A percentile compares a stretch with the other conserved stretches of the same genome.
Conservation (phyloP, 2,888 invertebrate species). For the Agrochola lychnidis region DNA sequence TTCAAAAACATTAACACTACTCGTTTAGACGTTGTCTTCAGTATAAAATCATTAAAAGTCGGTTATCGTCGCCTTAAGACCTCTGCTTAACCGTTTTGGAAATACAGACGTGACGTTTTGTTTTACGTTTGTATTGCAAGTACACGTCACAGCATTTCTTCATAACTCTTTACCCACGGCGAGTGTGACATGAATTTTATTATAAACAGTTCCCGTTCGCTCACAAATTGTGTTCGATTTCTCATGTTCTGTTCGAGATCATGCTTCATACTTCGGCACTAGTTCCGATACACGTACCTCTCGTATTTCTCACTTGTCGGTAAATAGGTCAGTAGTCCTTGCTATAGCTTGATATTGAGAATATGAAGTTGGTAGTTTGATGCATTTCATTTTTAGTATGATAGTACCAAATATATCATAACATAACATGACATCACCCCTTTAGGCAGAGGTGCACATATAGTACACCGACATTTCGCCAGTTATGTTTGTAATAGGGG, state of each 20-base stretch:
- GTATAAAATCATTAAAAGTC: too few relatives aligned
- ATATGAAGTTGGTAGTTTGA: conserved; percentile 5
- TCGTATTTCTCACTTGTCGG: conserved; percentile 51
- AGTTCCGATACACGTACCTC: conserved; percentile 42
- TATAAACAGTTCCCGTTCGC: conserved; percentile 29
- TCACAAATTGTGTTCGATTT: conserved; percentile 46
- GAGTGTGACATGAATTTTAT: conserved; percentile 15
- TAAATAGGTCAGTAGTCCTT: conserved; percentile 57
- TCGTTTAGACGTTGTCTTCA: too few relatives aligned
- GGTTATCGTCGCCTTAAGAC: too few relatives aligned
- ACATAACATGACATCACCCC: too few relatives aligned
- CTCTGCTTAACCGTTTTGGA: too few relatives aligned
- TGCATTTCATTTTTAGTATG: background rate
- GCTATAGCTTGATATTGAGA: conserved; percentile 20
- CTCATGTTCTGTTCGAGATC: conserved; percentile 39
- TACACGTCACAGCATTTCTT: background rate
- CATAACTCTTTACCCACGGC: conserved; percentile 4
- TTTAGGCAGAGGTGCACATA: too few relatives aligned
- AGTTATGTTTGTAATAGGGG: too few relatives aligned
- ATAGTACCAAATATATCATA: too few relatives aligned
- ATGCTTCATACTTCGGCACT: conserved; percentile 42
- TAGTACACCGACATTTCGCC: too few relatives aligned
- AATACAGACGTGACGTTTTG: background rate
- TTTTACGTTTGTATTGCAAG: background rate
- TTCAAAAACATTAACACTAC: too few relatives aligned